Conservation (phyloP, 2,113 vertebrate species). For the Spizaetus ornatus region DNA sequence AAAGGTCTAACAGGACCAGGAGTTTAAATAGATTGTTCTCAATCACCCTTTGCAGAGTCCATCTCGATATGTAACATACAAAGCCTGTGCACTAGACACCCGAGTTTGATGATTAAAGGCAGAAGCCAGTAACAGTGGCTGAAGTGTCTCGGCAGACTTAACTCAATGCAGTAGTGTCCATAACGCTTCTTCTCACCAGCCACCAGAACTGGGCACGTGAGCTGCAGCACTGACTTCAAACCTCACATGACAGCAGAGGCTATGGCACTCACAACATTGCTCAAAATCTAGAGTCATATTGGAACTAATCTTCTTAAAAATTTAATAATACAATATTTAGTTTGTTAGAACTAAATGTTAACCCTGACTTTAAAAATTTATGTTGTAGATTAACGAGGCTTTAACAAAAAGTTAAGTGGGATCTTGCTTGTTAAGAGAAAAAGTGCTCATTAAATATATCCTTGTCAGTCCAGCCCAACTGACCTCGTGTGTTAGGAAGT, state of each 20-base stretch:
- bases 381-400: neutral
- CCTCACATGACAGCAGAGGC: accelerated
- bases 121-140: neutral
- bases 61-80: accelerated
- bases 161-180: accelerated
- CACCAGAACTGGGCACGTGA: neutral
- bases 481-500: neutral
- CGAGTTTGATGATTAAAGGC: neutral
- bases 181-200: neutral
- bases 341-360: neutral
- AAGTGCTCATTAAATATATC: neutral
- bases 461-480: neutral
- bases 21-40: neutral
- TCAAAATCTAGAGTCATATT: neutral
- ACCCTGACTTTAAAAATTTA: accelerated
- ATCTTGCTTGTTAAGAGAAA: neutral
- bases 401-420: neutral
- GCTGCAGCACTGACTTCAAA: neutral
- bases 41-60: neutral
- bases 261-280: neutral
- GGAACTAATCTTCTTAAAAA: neutral
- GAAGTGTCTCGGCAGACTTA: neutral
- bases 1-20: neutral
- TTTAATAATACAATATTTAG: neutral
- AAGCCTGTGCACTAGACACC: neutral